A percentile compares a stretch with the other conserved stretches of the same genome.
These are phyloP conservation scores for Odontomachus brunneus DNA, from an alignment of 1,140 invertebrate genomes.

Conservation along the genomic window DNA sequence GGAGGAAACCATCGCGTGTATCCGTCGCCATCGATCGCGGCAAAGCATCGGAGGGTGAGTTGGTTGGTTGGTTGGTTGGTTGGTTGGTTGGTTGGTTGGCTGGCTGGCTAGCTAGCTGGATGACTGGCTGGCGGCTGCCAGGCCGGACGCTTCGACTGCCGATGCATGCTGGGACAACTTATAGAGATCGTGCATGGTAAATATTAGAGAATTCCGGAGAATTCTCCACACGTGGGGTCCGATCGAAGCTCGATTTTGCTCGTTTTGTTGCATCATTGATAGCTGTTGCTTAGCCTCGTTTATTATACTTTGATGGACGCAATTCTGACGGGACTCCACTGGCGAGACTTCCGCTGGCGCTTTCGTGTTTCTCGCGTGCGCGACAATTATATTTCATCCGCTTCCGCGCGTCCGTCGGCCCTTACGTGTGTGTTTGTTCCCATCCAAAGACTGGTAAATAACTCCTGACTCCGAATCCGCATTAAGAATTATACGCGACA, in stretches of 20 bases:
- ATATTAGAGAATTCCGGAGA: slow-evolving; percentile 52
- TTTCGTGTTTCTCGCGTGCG: too few species aligned
- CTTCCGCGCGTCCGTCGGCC: background rate
- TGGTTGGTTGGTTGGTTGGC: too few species aligned
- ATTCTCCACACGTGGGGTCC: slow-evolving; percentile 12
- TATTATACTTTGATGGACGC: background rate
- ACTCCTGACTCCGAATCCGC: background rate
- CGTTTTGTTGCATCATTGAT: slow-evolving; percentile 29
- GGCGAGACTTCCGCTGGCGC: too few species aligned
- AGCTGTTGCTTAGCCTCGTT: background rate
- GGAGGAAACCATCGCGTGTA: slow-evolving; percentile 51
- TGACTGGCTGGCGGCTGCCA: too few species aligned
- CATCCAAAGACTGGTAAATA: background rate
- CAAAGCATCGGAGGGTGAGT: background rate
- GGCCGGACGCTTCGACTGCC: slow-evolving; percentile 36
- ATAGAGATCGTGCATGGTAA: slow-evolving; percentile 32
- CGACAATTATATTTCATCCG: background rate
- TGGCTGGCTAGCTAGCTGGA: background rate
- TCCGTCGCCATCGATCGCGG: slow-evolving; percentile 48
- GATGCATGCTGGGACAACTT: slow-evolving; percentile 33
- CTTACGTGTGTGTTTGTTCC: too few species aligned
- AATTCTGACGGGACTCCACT: background rate
- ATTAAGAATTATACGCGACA: background rate
- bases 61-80: background rate
- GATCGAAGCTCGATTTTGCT: slow-evolving; percentile 19